Conservation (phyloP, 23 tunicate genomes). For the Pegea sp. region DNA sequence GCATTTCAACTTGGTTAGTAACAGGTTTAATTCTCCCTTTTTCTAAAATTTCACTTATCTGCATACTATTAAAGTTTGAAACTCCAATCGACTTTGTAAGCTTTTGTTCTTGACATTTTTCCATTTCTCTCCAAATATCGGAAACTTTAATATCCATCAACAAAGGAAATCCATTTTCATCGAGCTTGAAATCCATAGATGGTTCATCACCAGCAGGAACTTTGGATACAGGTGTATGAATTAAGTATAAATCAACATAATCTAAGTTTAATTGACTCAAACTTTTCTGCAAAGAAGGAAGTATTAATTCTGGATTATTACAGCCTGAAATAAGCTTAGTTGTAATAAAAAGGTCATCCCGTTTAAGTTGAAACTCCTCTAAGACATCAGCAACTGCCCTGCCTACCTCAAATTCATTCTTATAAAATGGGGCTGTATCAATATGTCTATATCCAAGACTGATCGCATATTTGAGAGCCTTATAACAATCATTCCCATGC, state of each 20-base stretch:
- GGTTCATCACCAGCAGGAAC: constrained; percentile 38
- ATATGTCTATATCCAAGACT: constrained; percentile 68
- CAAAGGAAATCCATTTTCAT: constrained; percentile 20
- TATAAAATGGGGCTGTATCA: constrained; percentile 57
- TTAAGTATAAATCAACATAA: constrained; percentile 62
- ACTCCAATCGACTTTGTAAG: constrained; percentile 60
- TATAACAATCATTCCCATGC: constrained; percentile 11
- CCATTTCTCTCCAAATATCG: constrained; percentile 92
- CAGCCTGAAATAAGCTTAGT: constrained; percentile 49
- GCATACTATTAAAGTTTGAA: constrained; percentile 67
- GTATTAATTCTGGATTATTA: constrained; percentile 44
- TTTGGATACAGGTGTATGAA: constrained; percentile 59
- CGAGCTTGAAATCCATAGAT: constrained; percentile 8
- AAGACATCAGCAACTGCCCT: constrained; percentile 32
- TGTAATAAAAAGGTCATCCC: constrained; percentile 65
- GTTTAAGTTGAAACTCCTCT: constrained; percentile 6
- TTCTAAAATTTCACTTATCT: constrained; percentile 26
- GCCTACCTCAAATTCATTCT: constrained; percentile 65
- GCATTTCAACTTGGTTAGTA: constrained; percentile 80
- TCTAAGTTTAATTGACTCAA: constrained; percentile 21
- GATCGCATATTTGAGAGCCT: constrained; percentile 33
- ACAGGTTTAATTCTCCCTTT: constrained; percentile 68
- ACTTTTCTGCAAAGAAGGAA: constrained; percentile 51
- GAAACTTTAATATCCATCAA: constrained; percentile 43
- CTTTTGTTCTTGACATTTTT: constrained; percentile 58